These are phyloP conservation scores for Patagioenas fasciata DNA, from an alignment of 2,113 vertebrate species.

Conservation along the genomic window DNA sequence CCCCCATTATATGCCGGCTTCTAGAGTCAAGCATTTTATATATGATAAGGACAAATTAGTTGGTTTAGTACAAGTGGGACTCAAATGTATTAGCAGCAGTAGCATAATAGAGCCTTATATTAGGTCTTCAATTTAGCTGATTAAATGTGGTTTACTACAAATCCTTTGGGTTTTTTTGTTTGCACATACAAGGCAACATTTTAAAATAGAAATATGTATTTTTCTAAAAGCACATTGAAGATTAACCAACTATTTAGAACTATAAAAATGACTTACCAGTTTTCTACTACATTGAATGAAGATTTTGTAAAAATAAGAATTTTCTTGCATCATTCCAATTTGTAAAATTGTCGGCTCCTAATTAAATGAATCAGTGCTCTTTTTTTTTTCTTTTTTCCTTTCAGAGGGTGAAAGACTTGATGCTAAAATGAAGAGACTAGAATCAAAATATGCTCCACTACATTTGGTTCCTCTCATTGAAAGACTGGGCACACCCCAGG, in stretches of 20 bases:
- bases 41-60: background rate
- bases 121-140: background rate
- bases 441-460: conserved; percentile 86
- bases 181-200: background rate
- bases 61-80: background rate
- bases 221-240: background rate
- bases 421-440: conserved; percentile 90
- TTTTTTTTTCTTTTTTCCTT: background rate
- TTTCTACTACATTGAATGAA: background rate
- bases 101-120: background rate
- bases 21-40: background rate
- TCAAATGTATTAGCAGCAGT: background rate
- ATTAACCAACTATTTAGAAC: background rate
- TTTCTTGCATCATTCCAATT: background rate
- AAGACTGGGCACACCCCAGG: conserved; percentile 88
- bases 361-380: background rate
- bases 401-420: conserved; percentile 89
- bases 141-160: background rate
- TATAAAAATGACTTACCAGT: background rate
- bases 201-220: background rate
- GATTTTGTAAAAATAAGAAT: background rate
- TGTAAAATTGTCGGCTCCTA: background rate
- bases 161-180: background rate
- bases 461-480: conserved; percentile 89
- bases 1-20: background rate